phyloP scores from a whole-genome alignment of 2,888 invertebrate species.

The Panzeria rudis region DNA sequence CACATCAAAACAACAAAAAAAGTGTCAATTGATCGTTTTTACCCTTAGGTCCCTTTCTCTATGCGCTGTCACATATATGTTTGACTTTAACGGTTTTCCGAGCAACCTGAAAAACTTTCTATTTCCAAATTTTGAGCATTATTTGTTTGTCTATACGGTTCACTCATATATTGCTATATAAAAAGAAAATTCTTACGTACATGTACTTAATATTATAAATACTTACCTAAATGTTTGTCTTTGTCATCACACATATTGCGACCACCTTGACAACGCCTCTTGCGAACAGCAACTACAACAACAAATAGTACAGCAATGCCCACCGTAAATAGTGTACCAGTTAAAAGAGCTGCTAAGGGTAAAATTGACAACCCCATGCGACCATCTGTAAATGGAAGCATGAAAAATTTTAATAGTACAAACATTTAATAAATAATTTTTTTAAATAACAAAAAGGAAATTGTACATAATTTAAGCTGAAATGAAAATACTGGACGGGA shows the following conservation, averaged over 20 bases:
- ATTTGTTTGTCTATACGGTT: no score
- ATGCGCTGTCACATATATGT: no score
- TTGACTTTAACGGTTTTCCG: no score
- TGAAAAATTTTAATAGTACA: constrained; percentile 4
- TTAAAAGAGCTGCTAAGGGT: constrained; percentile 88
- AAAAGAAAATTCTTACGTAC: no score
- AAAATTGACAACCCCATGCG: constrained; percentile 88
- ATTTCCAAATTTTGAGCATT: no score
- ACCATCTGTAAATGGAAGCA: constrained; percentile 85
- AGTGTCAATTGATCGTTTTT: no score
- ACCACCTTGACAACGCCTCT: constrained; percentile 86
- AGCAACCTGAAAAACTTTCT: no score
- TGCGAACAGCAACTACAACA: constrained; percentile 87
- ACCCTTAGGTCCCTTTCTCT: no score
- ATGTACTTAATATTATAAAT: neutral
- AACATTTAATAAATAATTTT: constrained; percentile 24
- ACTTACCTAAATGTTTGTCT: constrained; percentile 83
- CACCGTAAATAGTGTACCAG: constrained; percentile 87
- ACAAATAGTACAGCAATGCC: constrained; percentile 87
- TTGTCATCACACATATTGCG: constrained; percentile 84
- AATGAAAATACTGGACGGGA: constrained; percentile 16
- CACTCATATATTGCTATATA: no score
- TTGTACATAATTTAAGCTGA: constrained; percentile 56
- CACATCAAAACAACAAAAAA: no score
- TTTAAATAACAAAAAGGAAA: constrained; percentile 23